Evolutionary conservation across 2,797 vertebrate genomes (phyloP), one percentile per base, ranked within the genome.

Genomic region (Acipenser ruthenus): DNA sequence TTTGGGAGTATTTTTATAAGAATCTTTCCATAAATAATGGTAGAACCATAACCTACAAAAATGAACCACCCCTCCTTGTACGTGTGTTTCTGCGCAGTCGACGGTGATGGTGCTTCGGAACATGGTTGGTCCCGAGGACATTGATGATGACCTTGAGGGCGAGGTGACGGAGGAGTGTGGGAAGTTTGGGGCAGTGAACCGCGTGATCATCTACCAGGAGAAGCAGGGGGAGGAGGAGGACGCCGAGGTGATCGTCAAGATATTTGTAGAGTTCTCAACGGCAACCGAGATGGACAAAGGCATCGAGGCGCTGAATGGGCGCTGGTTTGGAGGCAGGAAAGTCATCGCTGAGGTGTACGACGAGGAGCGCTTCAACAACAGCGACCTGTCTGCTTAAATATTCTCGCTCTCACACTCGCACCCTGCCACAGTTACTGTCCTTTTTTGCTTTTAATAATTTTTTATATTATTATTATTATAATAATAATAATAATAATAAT

Each of bases 101-200:
- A 98, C 95, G 0, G 95, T 98, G 67, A 99, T 99, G 97, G 96
- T 99, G n/a, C 87, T 99, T 49, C 90, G 95, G 68, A 99, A 99
- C 83, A 99, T 99, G 97, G 97, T 99, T 18, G 97, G 97, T 67
- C 97, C 97, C 50, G 95, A 98, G 74, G 97, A 99, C 83, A 98
- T 99, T 1, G 96, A 99, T 0, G 96, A 99, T 0, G 97, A 99
- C 81, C 80, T 99, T 67, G 97, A 98, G 74, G 97, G 97, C 0
- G 97, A 99, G 67, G 97, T 99, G 77, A 99, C 95, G 0, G 97
- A 99, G 62, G 97, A 99, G 73, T 99, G 97, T 0, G 97, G 97
- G 63, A 99, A 99, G 77, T 99, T 97, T 0, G 97, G 97, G 4
- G 91, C 92, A 0, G 96, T 99, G 7, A 98, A 97, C 88, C 85